Conservation (phyloP, 2,888 invertebrate genomes). For the Tetragnatha montana region DNA sequence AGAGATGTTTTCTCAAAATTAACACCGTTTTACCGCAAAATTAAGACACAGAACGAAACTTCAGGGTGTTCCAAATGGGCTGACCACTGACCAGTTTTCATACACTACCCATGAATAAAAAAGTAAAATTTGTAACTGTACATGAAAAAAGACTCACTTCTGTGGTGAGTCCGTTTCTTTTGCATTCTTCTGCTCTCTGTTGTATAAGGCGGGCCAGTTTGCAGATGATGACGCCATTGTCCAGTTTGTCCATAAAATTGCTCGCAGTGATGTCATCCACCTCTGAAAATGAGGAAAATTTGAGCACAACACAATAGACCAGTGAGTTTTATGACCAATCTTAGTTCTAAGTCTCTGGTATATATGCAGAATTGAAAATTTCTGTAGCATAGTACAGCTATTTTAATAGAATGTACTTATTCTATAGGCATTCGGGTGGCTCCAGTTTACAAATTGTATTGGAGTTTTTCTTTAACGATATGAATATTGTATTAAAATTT, state of each 20-base stretch:
- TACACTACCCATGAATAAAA: too few relatives aligned
- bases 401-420: background rate
- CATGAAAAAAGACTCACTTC: slow-evolving; percentile 49
- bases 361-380: background rate
- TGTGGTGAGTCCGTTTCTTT: slow-evolving; percentile 64
- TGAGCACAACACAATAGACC: background rate
- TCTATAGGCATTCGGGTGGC: background rate
- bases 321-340: background rate
- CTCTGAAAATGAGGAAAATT: slow-evolving; percentile 73
- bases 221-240: slow-evolving; percentile 89
- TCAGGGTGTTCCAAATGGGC: too few relatives aligned
- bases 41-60: too few relatives aligned
- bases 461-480: too few relatives aligned
- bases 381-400: too few relatives aligned
- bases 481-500: too few relatives aligned
- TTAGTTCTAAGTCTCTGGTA: background rate
- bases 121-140: too few relatives aligned
- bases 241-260: slow-evolving; percentile 87
- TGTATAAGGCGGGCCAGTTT: slow-evolving; percentile 87
- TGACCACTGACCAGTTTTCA: too few relatives aligned
- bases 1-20: too few relatives aligned
- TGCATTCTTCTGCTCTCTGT: slow-evolving; percentile 82
- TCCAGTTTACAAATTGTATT: background rate
- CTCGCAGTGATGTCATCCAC: slow-evolving; percentile 84
- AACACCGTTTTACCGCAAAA: too few relatives aligned